Base-by-base conservation (phyloP, 1,140 invertebrate genomes). In the Cydia splendana region DNA sequence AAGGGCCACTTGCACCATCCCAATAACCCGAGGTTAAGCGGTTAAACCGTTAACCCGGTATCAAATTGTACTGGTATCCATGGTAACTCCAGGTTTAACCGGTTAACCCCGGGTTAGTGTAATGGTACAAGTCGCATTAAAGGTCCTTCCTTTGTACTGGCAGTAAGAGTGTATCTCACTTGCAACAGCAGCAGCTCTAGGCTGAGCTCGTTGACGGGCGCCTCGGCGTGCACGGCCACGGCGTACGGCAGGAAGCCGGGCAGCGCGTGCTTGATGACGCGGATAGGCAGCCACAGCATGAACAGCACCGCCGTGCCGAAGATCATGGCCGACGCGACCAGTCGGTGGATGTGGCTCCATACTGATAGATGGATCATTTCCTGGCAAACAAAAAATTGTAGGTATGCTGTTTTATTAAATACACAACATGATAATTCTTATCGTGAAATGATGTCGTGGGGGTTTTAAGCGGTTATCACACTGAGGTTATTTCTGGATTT, bases 301-400 rank as follows among this genome's bases (percentile, higher is more conserved):
- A 99, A 94, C 1, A 99, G 93, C 18, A 99, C 98, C 2, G 97
- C 98, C 5, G 97, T 98, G 15, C 99, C 98, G 94, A 99, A 99
- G 78, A 99, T 97, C 80, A 99, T 97, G 51, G 98, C 97, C 0
- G 98, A 99, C 0, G 97, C 97, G 4, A 99, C 94, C 65, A 99
- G 95, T 75, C 98, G 95, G 42, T 98, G 95, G 4, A 98, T 95
- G 88, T 99, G 99, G 76, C 97, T 95, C 71, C 98, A 94, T 65
- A 99, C 97, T 7, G 98, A 97, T 42, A 99, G 94, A 90, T 99
- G 98, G 78, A 99, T 99, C 98, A 99, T 99, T 95, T 99, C 96
- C 93, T 94, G 80, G n/a, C 84, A 83, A 77, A 69, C 18, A 67
- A 69, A 18, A 57, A 75, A 73, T 24, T 0, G 7, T 51, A 4